phyloP scores from a whole-genome alignment of 2,113 vertebrate genomes.

The Laticauda colubrina region DNA sequence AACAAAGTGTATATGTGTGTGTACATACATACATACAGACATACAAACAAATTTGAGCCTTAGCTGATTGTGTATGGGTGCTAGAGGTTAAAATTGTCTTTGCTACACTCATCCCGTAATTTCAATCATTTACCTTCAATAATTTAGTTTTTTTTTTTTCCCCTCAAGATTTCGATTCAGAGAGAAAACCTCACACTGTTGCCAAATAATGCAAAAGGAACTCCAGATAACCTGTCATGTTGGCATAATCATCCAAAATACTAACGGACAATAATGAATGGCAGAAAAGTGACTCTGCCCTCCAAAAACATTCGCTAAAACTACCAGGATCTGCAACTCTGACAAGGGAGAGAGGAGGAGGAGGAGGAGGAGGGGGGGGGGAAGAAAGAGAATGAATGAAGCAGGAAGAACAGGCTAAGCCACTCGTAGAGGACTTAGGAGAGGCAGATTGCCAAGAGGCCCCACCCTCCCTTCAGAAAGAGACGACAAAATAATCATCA shows the following conservation, averaged over 20 bases:
- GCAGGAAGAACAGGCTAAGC: constrained; percentile 1
- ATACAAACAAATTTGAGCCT: not conserved
- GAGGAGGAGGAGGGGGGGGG: too few relatives aligned
- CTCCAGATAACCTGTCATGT: not conserved
- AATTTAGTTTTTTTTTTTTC: too few relatives aligned
- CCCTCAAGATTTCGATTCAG: not conserved
- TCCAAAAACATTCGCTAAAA: not conserved
- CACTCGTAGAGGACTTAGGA: not conserved
- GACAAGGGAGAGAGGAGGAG: too few relatives aligned
- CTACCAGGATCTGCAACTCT: not conserved
- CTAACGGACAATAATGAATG: not conserved
- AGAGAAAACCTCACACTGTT: not conserved
- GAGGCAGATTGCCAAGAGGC: not conserved
- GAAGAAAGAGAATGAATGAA: too few relatives aligned
- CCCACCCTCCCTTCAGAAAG: not conserved
- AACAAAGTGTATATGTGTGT: not conserved
- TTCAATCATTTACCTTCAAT: not conserved
- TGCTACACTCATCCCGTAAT: not conserved
- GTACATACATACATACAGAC: too few relatives aligned
- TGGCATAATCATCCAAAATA: not conserved
- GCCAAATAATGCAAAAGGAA: not conserved
- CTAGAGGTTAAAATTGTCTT: not conserved
- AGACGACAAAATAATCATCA: not conserved
- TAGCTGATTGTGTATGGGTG: not conserved
- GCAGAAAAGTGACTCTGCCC: not conserved